Evolutionary conservation across 2,888 invertebrate species (phyloP), one percentile per base, ranked within the genome.

Genomic region (Platycheirus rosarum): DNA sequence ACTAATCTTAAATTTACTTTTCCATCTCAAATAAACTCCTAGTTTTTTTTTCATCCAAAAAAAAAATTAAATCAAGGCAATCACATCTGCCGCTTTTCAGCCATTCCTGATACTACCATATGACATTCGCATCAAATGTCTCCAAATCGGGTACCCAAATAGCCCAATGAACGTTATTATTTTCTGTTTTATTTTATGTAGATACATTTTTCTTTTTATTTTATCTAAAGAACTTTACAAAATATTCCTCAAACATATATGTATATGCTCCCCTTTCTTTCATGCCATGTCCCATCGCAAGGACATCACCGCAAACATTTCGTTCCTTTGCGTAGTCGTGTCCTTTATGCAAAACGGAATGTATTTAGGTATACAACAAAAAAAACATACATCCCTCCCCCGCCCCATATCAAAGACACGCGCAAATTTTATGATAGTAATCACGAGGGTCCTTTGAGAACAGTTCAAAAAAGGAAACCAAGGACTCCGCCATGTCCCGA

Each of bases 131-230:
- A 49, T 44, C 42, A 60, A 70, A 40, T 37, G 37, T 44, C 29
- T 44, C 51, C 55, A 42, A 69, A 69, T 51, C 37, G 53, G 62
- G 40, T 49, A 70, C 62, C 44, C 63, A 53, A 76, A 70, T 75
- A 62, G 66, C 66, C 66, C 70, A 80, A 76, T 76, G 71, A 62
- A 66, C 53, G 48, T 62, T 76, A 60, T 80, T 46, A 66, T 76
- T 76, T 66, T 70, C 46, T n/a, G 23, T 65, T 73, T 55, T 70
- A 62, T 26, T 75, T 69, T 60, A 35, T 65, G 44, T 44, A 20
- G 13, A 35, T 23, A 16, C 35, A 20, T 16, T 35, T 53, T 44
- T 6, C 23, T 23, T 32, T 32, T 32, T 32, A 32, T 32, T 32
- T 32, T 32, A 32, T 8, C 29, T 32, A 32, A 32, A 32, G 6